Conservation (phyloP, 2,797 vertebrate genomes). For the Gymnoscopelus microlampas region DNA sequence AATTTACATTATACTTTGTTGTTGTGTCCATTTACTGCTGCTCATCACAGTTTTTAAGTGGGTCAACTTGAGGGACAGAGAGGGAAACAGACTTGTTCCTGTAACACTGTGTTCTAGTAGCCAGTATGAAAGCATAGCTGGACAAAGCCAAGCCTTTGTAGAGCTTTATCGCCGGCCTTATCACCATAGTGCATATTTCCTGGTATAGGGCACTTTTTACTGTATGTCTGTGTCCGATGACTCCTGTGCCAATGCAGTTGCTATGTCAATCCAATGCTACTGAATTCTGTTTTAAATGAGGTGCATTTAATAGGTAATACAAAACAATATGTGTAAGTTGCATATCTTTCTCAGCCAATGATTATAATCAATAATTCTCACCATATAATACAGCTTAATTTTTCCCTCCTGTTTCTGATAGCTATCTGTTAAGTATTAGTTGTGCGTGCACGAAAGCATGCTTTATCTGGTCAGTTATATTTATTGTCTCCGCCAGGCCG, state of each 20-base stretch:
- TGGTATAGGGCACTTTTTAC: conserved; percentile 3
- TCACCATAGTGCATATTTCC: conserved; percentile 37
- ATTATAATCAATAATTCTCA: not conserved
- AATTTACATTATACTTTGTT: not conserved
- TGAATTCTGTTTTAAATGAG: not conserved
- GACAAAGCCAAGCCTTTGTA: conserved; percentile 32
- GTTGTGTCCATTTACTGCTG: not conserved
- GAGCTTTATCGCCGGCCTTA: conserved; percentile 46
- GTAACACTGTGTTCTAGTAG: conserved; percentile 8
- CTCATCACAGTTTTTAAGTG: not conserved
- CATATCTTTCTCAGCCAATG: not conserved
- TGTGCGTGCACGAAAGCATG: not conserved
- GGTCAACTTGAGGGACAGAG: not conserved
- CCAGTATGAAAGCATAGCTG: conserved; percentile 18
- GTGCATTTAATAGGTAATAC: not conserved
- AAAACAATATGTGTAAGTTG: too few species aligned
- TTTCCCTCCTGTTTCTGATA: not conserved
- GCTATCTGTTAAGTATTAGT: not conserved
- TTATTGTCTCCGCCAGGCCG: too few species aligned
- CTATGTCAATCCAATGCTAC: not conserved
- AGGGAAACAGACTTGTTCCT: conserved; percentile 29
- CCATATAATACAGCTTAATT: not conserved
- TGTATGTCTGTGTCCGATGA: conserved; percentile 33
- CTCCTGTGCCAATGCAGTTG: not conserved
- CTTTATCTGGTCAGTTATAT: not conserved